Base-by-base conservation (phyloP, 2,888 invertebrate genomes). In the Synergus itoensis region DNA sequence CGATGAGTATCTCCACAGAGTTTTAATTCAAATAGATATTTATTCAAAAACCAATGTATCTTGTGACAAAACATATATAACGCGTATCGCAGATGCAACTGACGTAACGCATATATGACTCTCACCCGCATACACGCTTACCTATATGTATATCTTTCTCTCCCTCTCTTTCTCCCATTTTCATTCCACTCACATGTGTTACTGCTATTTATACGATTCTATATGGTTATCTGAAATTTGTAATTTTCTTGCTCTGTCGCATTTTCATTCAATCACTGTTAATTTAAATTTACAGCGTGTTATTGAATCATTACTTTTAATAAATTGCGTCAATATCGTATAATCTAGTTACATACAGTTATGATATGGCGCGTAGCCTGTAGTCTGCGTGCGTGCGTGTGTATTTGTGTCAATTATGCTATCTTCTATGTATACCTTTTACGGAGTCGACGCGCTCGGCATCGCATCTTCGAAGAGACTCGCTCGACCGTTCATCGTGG, bases 41-140 rank as follows among this genome's bases (percentile, higher is more conserved):
- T 89, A 90, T 91, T 90, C 85, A 90, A 91, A 91, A 91, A 91
- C 86, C 89, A 90, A 86, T 90, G 88, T 90, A 89, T 90, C 88
- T 89, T 86, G 87, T 89, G 90, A 90, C 88, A 90, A 91, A 90
- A 90, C 90, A 90, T 90, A 87, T 88, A 88, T 88, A 88, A 88
- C 87, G 87, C 86, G 87, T 83, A 85, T 88, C 85, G 82, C 80
- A 85, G 85, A 88, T 86, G 88, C 87, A 88, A 86, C 86, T 84
- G 86, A 83, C 86, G 84, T 88, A 85, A 87, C 85, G 88, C 88
- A 85, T 86, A 60, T 21, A 85, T 81, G 82, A 83, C 78, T 84
- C 85, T 86, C 86, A 89, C 87, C 85, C 83, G 78, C 88, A 88
- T 84, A 85, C 87, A 87, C 80, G 81, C 85, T 80, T 79, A 78